These are phyloP conservation scores for Nannospalax galili DNA, from an alignment of 2,113 vertebrate genomes.

Conservation along the genomic window DNA sequence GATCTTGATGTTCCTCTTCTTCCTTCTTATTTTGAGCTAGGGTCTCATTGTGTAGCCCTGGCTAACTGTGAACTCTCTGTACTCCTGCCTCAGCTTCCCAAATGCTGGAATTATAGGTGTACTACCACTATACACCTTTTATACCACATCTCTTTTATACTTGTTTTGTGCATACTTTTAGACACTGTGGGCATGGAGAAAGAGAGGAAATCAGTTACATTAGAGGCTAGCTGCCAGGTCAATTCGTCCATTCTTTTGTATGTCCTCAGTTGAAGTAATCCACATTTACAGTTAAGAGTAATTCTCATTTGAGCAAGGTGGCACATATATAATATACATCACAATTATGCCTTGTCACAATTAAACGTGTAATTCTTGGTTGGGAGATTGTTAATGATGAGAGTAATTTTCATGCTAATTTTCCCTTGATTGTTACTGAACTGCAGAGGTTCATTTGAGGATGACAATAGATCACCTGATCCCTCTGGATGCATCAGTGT, in stretches of 20 bases:
- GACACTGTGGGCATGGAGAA: not conserved
- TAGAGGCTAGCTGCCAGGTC: not conserved
- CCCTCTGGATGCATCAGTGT: not conserved
- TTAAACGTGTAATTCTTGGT: not conserved
- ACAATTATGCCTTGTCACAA: not conserved
- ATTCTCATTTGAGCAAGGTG: not conserved
- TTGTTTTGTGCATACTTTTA: not conserved
- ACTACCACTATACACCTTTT: not conserved
- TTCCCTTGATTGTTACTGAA: not conserved
- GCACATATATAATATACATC: not conserved
- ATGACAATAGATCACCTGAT: not conserved
- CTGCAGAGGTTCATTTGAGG: not conserved
- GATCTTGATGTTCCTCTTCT: too few relatives aligned
- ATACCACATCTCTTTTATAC: too few relatives aligned
- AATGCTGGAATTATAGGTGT: not conserved
- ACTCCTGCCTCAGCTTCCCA: not conserved
- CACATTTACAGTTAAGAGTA: not conserved
- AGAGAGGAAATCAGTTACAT: not conserved
- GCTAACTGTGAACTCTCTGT: not conserved
- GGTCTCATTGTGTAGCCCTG: too few relatives aligned
- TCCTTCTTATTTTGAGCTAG: too few relatives aligned
- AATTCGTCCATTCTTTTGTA: rapidly evolving
- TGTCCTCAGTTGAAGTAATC: not conserved
- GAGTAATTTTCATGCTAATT: not conserved
- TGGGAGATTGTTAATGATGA: not conserved